Evolutionary conservation across 1,140 invertebrate genomes (phyloP).

Genomic region (Melitaea cinxia): DNA sequence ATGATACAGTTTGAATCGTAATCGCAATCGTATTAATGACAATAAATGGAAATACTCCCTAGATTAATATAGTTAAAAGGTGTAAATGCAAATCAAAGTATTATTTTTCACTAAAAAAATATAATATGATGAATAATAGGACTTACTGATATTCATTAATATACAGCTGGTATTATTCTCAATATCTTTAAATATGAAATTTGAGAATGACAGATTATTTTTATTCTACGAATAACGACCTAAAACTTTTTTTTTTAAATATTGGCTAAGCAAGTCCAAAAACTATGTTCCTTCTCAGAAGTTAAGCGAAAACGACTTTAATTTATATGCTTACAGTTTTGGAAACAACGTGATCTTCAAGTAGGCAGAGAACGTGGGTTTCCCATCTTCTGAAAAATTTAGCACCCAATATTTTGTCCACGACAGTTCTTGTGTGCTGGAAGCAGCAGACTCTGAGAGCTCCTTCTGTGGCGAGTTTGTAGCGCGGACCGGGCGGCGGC

Average conservation of each 20-base stretch:
- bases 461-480: conserved; percentile 89
- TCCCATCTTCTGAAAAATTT: conserved; percentile 92
- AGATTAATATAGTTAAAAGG: neutral
- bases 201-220: no score
- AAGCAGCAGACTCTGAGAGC: conserved; percentile 90
- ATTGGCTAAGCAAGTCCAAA: no score
- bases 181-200: no score
- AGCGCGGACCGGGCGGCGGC: conserved; percentile 84
- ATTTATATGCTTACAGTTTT: conserved; percentile 86
- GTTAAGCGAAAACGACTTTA: neutral
- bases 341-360: conserved; percentile 87
- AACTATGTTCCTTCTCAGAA: neutral
- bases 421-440: conserved; percentile 90
- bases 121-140: conserved; percentile 45
- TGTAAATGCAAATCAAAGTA: no score
- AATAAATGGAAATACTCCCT: neutral
- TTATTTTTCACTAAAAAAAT: neutral
- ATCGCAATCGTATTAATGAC: neutral
- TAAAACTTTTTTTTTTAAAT: no score
- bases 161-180: no score
- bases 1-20: no score
- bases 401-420: conserved; percentile 91
- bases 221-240: no score
- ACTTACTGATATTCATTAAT: no score
- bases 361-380: conserved; percentile 88